Evolutionary conservation across 2,888 invertebrate genomes (phyloP).

Genomic region (Sepiola atlantica): DNA sequence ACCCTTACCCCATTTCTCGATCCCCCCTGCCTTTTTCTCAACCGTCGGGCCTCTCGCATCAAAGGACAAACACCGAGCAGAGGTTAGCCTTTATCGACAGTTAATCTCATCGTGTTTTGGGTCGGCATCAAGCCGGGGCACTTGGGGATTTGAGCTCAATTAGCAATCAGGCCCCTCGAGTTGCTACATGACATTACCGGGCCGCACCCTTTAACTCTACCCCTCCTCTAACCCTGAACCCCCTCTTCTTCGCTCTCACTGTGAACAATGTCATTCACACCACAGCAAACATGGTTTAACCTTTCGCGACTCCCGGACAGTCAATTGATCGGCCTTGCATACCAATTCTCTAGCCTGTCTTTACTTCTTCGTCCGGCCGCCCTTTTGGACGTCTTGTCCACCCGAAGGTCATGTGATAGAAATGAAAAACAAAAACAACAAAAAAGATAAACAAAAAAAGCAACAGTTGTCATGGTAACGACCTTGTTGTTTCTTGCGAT

Average conservation of each 20-base stretch:
- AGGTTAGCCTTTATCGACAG: slow-evolving; percentile 21
- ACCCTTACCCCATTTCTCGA: background rate
- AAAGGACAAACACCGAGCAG: slow-evolving; percentile 12
- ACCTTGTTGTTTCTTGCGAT: background rate
- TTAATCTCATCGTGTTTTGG: slow-evolving; percentile 14
- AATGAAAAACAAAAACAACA: background rate
- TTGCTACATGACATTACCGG: slow-evolving; percentile 11
- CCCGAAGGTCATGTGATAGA: background rate
- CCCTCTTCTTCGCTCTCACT: background rate
- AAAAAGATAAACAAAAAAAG: background rate
- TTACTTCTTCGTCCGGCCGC: background rate
- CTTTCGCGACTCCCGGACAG: background rate
- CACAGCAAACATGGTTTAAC: background rate
- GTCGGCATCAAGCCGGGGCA: background rate
- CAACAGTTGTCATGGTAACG: slow-evolving; percentile 6
- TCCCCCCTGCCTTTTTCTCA: background rate
- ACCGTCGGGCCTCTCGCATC: background rate
- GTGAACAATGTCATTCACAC: slow-evolving; percentile 23
- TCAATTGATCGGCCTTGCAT: background rate
- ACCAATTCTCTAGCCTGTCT: background rate
- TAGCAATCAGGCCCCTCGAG: background rate
- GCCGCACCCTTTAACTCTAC: background rate
- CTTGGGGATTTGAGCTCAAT: background rate
- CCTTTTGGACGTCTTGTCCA: background rate
- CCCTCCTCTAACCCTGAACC: background rate